Percentiles rank a stretch among this genome's conserved stretches.
These are phyloP conservation scores for Sanderia malayensis DNA, from an alignment of 30 jellyfish, hydroid and myxozoan species.

Conservation along the genomic window DNA sequence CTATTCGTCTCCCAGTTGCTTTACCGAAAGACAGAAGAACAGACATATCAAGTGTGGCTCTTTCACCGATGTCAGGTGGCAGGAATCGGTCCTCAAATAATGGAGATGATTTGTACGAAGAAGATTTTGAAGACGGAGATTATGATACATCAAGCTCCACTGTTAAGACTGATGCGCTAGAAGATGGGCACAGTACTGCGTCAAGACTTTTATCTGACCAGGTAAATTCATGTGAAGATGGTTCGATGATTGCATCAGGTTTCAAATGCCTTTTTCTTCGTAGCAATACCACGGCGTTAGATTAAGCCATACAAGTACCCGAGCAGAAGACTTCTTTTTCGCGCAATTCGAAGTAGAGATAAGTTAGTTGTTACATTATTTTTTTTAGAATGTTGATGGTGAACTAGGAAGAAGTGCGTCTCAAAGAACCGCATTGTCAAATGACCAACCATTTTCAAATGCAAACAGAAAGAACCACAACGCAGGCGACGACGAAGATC, in stretches of 20 bases:
- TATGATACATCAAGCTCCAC: constrained; percentile 32
- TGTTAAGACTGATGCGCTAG: constrained; percentile 16
- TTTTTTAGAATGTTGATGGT: no score
- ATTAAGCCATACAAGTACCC: no score
- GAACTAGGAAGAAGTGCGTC: background rate
- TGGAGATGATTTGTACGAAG: constrained; percentile 42
- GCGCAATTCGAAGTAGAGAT: no score
- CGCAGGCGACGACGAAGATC: constrained; percentile 6
- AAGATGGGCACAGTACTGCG: background rate
- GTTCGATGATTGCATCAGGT: no score
- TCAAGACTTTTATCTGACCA: no score
- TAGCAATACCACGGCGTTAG: no score
- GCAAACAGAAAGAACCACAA: background rate
- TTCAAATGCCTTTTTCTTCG: no score
- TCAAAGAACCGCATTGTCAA: background rate
- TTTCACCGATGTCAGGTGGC: background rate
- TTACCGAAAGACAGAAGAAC: background rate
- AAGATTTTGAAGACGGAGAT: constrained; percentile 58
- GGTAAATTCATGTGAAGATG: no score
- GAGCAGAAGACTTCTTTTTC: no score
- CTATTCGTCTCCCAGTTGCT: background rate
- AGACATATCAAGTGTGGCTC: background rate
- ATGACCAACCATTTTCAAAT: background rate
- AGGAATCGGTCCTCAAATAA: background rate
- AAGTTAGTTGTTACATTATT: no score